phyloP scores from a whole-genome alignment of 2,113 vertebrate species.

The Rhabdornis inornatus region DNA sequence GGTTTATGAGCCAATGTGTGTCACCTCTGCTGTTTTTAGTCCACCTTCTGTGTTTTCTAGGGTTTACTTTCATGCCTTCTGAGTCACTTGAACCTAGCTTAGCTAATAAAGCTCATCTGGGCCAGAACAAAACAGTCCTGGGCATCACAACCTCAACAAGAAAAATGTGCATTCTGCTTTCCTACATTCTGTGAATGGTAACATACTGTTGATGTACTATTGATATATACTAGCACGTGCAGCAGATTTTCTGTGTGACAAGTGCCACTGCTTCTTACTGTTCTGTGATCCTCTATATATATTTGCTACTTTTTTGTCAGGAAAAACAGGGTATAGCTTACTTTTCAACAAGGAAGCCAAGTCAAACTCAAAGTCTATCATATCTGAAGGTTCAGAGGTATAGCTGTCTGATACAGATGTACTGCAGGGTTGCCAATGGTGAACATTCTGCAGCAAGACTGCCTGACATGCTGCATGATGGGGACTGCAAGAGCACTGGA shows the following conservation, averaged over 20 bases:
- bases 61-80: not conserved
- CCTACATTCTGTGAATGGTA: not conserved
- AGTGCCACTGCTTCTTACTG: not conserved
- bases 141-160: not conserved
- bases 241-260: not conserved
- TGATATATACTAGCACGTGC: not conserved
- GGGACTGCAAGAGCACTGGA: not conserved
- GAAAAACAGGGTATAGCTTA: not conserved
- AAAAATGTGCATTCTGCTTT: not conserved
- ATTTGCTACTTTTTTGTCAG: not conserved
- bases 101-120: not conserved
- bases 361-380: not conserved
- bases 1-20: not conserved
- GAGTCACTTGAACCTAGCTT: not conserved
- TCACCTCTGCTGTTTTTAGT: not conserved
- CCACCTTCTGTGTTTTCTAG: not conserved
- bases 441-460: not conserved
- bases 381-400: not conserved
- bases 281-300: not conserved
- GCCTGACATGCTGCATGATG: accelerated
- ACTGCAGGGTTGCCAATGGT: not conserved
- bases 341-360: not conserved
- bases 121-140: not conserved
- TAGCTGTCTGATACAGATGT: not conserved
- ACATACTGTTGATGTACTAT: not conserved